phyloP scores from a whole-genome alignment of 2,113 vertebrate genomes.

The Epinephelus lanceolatus region DNA sequence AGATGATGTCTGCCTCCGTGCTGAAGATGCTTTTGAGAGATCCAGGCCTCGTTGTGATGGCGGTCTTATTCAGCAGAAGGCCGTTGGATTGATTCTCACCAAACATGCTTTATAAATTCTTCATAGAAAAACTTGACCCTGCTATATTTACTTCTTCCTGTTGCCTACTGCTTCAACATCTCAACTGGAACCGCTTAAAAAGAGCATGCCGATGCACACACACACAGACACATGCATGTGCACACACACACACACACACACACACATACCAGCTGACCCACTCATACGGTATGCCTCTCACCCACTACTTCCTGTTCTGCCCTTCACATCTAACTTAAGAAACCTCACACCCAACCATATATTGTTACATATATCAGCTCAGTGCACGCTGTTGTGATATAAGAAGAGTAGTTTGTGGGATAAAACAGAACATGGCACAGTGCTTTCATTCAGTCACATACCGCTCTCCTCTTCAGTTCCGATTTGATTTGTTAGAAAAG shows the following conservation, averaged over 20 bases:
- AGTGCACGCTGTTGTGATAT: not conserved
- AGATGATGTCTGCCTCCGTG: not conserved
- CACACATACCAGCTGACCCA: not conserved
- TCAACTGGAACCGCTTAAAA: slow-evolving; percentile 26
- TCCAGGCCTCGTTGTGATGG: slow-evolving; percentile 13
- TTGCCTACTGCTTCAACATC: slow-evolving; percentile 31
- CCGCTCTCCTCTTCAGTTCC: not conserved
- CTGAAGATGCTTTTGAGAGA: slow-evolving; percentile 45
- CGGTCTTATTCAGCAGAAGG: slow-evolving; percentile 39
- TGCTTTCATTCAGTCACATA: slow-evolving; percentile 51
- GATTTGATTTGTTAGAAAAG: slow-evolving; percentile 23
- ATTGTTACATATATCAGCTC: slow-evolving; percentile 8
- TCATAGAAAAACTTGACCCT: slow-evolving; percentile 47
- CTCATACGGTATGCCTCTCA: slow-evolving; percentile 4
- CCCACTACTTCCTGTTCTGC: slow-evolving; percentile 32
- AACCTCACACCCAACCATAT: slow-evolving; percentile 24
- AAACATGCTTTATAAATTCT: slow-evolving; percentile 33
- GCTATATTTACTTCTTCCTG: slow-evolving; percentile 50
- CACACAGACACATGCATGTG: not conserved
- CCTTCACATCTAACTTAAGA: slow-evolving; percentile 12
- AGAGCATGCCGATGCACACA: slow-evolving; percentile 8
- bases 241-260: not conserved
- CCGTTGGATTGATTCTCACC: slow-evolving; percentile 20
- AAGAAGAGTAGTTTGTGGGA: slow-evolving; percentile 9
- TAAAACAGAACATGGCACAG: slow-evolving; percentile 40